Evolutionary conservation across 2,888 invertebrate species (phyloP).

Genomic region (Phyllotreta striolata): DNA sequence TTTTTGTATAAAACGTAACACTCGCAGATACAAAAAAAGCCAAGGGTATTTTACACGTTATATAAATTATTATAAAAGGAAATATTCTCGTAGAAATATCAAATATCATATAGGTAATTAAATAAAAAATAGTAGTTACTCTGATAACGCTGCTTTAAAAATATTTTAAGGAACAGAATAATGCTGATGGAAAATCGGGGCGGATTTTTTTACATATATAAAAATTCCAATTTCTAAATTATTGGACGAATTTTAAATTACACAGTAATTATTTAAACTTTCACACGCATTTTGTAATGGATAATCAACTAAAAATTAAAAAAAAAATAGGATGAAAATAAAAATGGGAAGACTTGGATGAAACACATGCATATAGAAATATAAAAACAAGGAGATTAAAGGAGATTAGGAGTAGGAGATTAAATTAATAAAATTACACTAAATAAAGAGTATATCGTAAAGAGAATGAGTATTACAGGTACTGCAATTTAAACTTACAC

Average conservation of each 20-base stretch:
- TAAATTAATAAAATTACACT: too few relatives aligned
- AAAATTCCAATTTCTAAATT: not conserved
- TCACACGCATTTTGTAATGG: too few relatives aligned
- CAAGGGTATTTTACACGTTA: not conserved
- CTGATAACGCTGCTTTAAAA: conserved; percentile 6
- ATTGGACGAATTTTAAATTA: not conserved
- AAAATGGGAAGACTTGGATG: too few relatives aligned
- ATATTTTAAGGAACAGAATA: conserved; percentile 27
- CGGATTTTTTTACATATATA: too few relatives aligned
- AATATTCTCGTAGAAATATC: not conserved
- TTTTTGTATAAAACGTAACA: not conserved
- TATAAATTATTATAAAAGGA: conserved; percentile 6
- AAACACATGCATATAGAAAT: too few relatives aligned
- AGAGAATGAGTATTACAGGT: too few relatives aligned
- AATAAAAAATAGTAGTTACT: conserved; percentile 1
- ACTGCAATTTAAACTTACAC: too few relatives aligned
- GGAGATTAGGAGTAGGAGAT: too few relatives aligned
- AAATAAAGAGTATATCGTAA: too few relatives aligned
- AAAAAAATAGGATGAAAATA: too few relatives aligned
- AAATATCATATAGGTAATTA: not conserved
- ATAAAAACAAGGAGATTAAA: too few relatives aligned
- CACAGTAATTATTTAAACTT: not conserved
- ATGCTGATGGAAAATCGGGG: conserved; percentile 15
- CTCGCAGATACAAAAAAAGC: conserved; percentile 1
- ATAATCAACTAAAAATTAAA: too few relatives aligned